A percentile compares a stretch with the other conserved stretches of the same genome.
Conservation (phyloP, 2,888 invertebrate species). For the Tipula unca region DNA sequence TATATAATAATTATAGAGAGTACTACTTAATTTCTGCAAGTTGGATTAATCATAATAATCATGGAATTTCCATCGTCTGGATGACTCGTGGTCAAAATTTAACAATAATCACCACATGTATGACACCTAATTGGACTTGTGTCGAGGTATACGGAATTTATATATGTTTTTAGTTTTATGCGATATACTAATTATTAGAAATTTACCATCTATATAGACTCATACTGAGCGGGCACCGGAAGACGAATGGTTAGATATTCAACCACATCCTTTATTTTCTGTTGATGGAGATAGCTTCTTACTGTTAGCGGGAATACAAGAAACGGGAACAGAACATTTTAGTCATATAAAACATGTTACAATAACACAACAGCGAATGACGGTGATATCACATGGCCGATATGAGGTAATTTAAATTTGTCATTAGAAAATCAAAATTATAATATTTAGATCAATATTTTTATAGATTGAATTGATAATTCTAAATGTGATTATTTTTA, state of each 20-base stretch:
- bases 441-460: conserved; percentile 3
- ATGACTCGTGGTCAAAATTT: conserved; percentile 90
- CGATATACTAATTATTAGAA: background rate
- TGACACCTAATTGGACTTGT: conserved; percentile 75
- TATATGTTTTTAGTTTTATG: background rate
- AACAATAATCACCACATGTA: conserved; percentile 78
- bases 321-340: conserved; percentile 74
- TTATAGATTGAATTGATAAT: conserved; percentile 8
- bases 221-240: conserved; percentile 78
- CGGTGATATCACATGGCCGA: conserved; percentile 76
- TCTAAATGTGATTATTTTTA: conserved; percentile 14
- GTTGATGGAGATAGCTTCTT: conserved; percentile 78
- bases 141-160: conserved; percentile 55
- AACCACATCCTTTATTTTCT: conserved; percentile 75
- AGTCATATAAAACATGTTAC: conserved; percentile 85
- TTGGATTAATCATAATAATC: conserved; percentile 72
- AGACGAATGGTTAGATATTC: conserved; percentile 77
- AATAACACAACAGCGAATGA: conserved; percentile 70
- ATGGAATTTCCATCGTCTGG: conserved; percentile 80
- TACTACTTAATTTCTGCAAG: conserved; percentile 86
- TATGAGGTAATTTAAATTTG: conserved; percentile 55
- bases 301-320: conserved; percentile 71
- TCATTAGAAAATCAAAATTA: background rate
- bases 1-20: conserved; percentile 50
- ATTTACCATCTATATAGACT: conserved; percentile 45